Percentiles rank a stretch among this genome's conserved stretches.
Conservation (phyloP, 2,797 vertebrate genomes). For the Sebastes hubbsi region DNA sequence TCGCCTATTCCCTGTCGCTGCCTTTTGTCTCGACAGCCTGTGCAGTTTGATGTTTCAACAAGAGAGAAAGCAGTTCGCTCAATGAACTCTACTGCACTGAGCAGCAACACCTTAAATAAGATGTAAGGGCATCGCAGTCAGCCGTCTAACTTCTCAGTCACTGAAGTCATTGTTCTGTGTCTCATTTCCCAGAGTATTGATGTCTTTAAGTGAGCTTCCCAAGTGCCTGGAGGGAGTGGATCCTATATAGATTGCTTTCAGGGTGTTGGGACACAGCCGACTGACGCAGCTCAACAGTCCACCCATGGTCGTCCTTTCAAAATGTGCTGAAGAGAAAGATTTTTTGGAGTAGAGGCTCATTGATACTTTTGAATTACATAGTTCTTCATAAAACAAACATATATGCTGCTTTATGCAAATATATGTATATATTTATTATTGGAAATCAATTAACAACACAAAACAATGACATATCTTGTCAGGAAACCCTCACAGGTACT, state of each 20-base stretch:
- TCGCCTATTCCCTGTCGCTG: background rate
- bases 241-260: constrained; percentile 70
- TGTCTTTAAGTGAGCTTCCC: constrained; percentile 75
- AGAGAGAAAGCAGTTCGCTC: constrained; percentile 44
- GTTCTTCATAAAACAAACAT: background rate
- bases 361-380: background rate
- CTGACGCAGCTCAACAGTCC: constrained; percentile 29
- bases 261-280: constrained; percentile 43
- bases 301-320: constrained; percentile 5
- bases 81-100: constrained; percentile 51
- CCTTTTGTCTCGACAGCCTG: constrained; percentile 23
- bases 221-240: constrained; percentile 59
- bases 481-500: too few species aligned
- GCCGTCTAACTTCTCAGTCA: constrained; percentile 62
- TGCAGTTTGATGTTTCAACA: constrained; percentile 51
- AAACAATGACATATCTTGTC: too few species aligned
- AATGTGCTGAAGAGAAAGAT: background rate
- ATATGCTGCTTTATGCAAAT: too few species aligned
- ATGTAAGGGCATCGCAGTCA: constrained; percentile 70
- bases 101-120: constrained; percentile 72
- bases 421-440: too few species aligned
- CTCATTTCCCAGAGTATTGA: constrained; percentile 80
- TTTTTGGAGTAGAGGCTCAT: background rate
- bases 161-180: constrained; percentile 75
- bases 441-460: too few species aligned